Conservation (phyloP, 30 jellyfish, hydroid and myxozoan species). For the Cassiopea andromeda region DNA sequence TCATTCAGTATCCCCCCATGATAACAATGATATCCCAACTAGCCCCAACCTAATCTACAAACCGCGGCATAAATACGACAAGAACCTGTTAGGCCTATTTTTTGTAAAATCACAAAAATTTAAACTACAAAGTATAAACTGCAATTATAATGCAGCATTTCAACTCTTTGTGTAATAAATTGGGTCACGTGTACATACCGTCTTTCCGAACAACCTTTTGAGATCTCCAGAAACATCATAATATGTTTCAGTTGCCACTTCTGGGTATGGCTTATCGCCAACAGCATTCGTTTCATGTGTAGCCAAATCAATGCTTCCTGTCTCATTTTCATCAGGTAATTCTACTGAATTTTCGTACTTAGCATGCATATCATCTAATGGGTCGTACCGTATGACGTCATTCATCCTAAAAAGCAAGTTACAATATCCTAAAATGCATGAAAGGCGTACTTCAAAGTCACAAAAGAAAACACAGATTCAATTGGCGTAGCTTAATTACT, state of each 20-base stretch:
- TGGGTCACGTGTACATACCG: constrained; percentile 2
- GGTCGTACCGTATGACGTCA: constrained; percentile 79
- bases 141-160: too few relatives aligned
- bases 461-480: too few relatives aligned
- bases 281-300: constrained; percentile 13
- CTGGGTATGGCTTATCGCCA: constrained; percentile 58
- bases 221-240: constrained; percentile 57
- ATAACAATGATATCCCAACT: too few relatives aligned
- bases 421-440: neutral
- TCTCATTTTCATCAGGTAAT: neutral
- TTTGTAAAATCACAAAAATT: too few relatives aligned
- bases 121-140: too few relatives aligned
- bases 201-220: constrained; percentile 41
- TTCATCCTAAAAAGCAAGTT: constrained; percentile 3
- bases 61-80: too few relatives aligned
- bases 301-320: neutral
- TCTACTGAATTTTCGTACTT: constrained; percentile 51
- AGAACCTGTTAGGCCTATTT: too few relatives aligned
- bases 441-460: too few relatives aligned
- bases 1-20: too few relatives aligned
- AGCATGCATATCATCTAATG: constrained; percentile 58
- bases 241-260: constrained; percentile 60
- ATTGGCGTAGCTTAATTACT: too few relatives aligned
- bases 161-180: neutral
- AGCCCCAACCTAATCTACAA: too few relatives aligned